Conservation (phyloP, 2,797 vertebrate genomes). For the Potorous gilbertii region DNA sequence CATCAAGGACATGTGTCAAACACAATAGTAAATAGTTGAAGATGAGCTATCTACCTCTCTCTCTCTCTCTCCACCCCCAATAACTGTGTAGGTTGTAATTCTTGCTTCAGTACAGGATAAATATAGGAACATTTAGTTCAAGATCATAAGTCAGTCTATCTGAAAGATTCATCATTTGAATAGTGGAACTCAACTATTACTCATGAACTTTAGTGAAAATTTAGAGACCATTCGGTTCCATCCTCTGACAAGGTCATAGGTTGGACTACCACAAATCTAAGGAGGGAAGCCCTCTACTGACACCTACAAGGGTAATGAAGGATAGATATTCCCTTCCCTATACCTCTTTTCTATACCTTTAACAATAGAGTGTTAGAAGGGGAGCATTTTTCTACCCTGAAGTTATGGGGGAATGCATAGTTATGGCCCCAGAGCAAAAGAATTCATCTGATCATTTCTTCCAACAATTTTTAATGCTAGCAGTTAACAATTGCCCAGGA, state of each 20-base stretch:
- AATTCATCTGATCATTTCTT: conserved; percentile 13
- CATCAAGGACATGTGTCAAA: conserved; percentile 6
- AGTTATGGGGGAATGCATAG: not conserved
- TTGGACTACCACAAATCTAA: not conserved
- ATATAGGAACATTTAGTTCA: conserved; percentile 48
- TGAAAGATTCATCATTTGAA: conserved; percentile 58
- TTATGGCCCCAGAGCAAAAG: conserved; percentile 8
- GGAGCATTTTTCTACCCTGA: not conserved
- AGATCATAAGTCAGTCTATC: conserved; percentile 35
- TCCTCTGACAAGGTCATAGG: conserved; percentile 63
- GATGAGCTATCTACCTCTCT: not conserved
- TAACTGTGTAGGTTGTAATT: conserved; percentile 38
- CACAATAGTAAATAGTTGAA: conserved; percentile 21
- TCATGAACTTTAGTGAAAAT: conserved; percentile 59
- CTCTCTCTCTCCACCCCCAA: conserved; percentile 9
- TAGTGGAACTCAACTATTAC: conserved; percentile 11
- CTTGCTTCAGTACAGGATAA: conserved; percentile 47
- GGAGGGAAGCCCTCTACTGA: not conserved
- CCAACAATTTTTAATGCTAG: not conserved
- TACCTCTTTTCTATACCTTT: not conserved
- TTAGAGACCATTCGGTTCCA: conserved; percentile 53
- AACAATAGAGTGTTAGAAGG: not conserved
- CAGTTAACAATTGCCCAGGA: conserved; percentile 20
- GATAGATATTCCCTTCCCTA: not conserved
- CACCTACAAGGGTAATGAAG: not conserved